phyloP scores from a whole-genome alignment of 1,140 invertebrate species.

The Neocloeon triangulifer region DNA sequence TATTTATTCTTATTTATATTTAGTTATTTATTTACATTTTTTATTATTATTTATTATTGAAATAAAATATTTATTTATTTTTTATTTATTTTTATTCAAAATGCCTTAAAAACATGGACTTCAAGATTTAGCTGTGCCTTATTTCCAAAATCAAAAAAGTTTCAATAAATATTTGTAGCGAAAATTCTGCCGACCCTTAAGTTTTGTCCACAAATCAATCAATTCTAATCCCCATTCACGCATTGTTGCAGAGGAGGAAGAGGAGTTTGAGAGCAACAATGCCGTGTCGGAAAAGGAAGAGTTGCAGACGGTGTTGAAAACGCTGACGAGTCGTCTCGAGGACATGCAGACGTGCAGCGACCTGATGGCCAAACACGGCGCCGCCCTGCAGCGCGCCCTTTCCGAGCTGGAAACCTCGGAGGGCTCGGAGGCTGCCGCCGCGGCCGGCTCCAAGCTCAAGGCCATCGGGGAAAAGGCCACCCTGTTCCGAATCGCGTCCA shows the following conservation, averaged over 20 bases:
- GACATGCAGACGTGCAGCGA: conserved; percentile 80
- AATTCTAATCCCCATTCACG: too few relatives aligned
- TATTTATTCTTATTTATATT: too few relatives aligned
- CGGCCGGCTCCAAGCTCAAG: conserved; percentile 33
- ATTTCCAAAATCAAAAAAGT: too few relatives aligned
- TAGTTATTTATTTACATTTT: too few relatives aligned
- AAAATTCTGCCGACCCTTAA: too few relatives aligned
- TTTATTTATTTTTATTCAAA: too few relatives aligned
- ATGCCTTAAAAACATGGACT: too few relatives aligned
- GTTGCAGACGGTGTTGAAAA: conserved; percentile 31
- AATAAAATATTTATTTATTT: too few relatives aligned
- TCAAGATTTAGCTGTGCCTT: too few relatives aligned
- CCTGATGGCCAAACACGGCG: conserved; percentile 68
- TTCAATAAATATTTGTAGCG: too few relatives aligned
- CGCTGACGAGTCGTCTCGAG: conserved; percentile 42
- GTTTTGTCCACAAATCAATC: too few relatives aligned
- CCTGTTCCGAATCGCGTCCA: conserved; percentile 80
- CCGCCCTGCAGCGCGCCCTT: conserved; percentile 58
- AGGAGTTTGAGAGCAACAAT: conserved; percentile 29
- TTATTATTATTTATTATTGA: too few relatives aligned
- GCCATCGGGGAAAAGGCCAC: conserved; percentile 75
- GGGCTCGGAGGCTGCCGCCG: conserved; percentile 28
- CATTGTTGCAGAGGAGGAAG: conserved; percentile 47
- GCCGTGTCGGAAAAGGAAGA: conserved; percentile 24
- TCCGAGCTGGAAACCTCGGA: conserved; percentile 62